Base-by-base conservation (phyloP, 30 jellyfish, hydroid and myxozoan species). In the Aurelia sp. region DNA sequence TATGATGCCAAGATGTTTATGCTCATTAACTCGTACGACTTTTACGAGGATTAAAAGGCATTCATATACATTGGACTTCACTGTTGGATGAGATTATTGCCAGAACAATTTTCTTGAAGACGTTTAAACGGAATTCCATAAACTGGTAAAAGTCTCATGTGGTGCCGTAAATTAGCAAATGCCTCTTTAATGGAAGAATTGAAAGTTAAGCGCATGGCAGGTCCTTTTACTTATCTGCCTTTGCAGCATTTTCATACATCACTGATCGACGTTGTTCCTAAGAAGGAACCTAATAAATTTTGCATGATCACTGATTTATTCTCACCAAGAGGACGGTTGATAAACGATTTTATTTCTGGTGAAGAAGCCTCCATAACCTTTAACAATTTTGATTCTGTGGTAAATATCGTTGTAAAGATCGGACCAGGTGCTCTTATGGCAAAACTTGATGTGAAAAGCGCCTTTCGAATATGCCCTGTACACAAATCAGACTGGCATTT, bases 401-500 rank as follows among this genome's bases (percentile, higher is more conserved):
- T 75, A 5, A 53, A 64, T 13, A 59, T 86, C 20, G 77, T 86
- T 4, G 67, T 70, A 1, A 61, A 60, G 8, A 30, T 86, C 4
- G 95, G 95, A 2, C 48, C 24, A 31, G 71, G 78, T 11, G 67
- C 84, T 35, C 47, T 62, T 8, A 27, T 86, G 68, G 84, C 95
- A 8, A 86, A 74, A 74, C 51, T 86, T 18, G 95, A 86, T 69
- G 50, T 86, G 20, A 74, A 75, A 73, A 69, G 67, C 52, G 90
- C 95, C 24, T 86, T 86, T 58, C 8, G 95, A 47, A 63, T 86
- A 18, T 86, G 95, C 30, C 95, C 95, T 0, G 95, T 86, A 19
- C 85, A 44, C 59, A 53, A 60, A 5, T 33, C 40, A 15, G 76
- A 86, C 67, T 86, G 95, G 90, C 63, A 66, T 53, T 44, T 74